Evolutionary conservation across 92 coral and sea anemone species (phyloP).

Genomic region (Epizoanthus stellaris): DNA sequence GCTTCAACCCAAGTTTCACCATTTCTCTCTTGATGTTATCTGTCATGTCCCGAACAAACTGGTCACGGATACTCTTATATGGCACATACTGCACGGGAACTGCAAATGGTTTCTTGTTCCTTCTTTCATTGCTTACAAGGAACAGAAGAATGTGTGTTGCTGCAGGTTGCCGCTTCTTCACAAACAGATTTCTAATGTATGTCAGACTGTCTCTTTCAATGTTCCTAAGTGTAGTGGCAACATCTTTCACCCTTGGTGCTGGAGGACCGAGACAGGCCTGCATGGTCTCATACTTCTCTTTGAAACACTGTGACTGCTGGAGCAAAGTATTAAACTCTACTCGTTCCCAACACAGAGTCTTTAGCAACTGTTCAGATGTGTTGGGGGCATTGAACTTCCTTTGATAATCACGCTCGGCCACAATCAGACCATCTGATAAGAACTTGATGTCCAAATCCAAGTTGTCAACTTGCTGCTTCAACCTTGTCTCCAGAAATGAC

Average conservation of each 20-base stretch:
- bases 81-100: slow-evolving; percentile 76
- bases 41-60: slow-evolving; percentile 61
- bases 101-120: slow-evolving; percentile 60
- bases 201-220: slow-evolving; percentile 37
- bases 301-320: background rate
- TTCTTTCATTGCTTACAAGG: slow-evolving; percentile 55
- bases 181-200: slow-evolving; percentile 42
- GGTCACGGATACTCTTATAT: slow-evolving; percentile 58
- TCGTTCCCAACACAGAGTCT: slow-evolving; percentile 68
- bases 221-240: background rate
- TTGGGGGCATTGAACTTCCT: slow-evolving; percentile 54
- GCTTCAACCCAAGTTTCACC: slow-evolving; percentile 40
- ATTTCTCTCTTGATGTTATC: slow-evolving; percentile 50
- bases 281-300: too few relatives aligned
- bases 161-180: slow-evolving; percentile 69
- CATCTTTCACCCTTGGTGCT: slow-evolving; percentile 12
- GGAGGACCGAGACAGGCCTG: too few relatives aligned
- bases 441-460: slow-evolving; percentile 44
- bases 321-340: slow-evolving; percentile 17
- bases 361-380: slow-evolving; percentile 55
- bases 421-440: slow-evolving; percentile 52
- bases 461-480: slow-evolving; percentile 14
- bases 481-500: slow-evolving; percentile 2
- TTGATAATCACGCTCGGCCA: slow-evolving; percentile 41
- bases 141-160: slow-evolving; percentile 62